Evolutionary conservation across 2,888 invertebrate genomes (phyloP).

Genomic region (Apodemia zela): DNA sequence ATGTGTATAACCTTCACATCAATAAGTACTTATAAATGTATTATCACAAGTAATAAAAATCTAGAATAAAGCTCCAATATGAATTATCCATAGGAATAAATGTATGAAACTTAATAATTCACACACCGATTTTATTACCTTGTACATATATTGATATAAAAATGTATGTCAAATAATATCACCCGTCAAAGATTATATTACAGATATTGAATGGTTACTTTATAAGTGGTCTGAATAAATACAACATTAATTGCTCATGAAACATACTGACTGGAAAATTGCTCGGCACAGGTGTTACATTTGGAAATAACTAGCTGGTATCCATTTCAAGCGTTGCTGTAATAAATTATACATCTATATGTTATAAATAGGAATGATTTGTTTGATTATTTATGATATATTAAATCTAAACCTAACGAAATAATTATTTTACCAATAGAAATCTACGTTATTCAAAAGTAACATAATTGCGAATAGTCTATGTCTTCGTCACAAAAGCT

Average conservation of each 20-base stretch:
- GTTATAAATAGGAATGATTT: too few relatives aligned
- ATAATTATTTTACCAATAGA: too few relatives aligned
- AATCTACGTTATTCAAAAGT: too few relatives aligned
- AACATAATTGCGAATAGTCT: too few relatives aligned
- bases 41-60: not conserved
- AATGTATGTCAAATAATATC: slow-evolving; percentile 27
- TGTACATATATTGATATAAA: slow-evolving; percentile 20
- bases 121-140: slow-evolving; percentile 11
- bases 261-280: slow-evolving; percentile 39
- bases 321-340: not conserved
- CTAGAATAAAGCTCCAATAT: not conserved
- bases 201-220: slow-evolving; percentile 42
- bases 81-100: slow-evolving; percentile 4
- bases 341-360: not conserved
- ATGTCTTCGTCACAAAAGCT: too few relatives aligned
- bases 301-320: slow-evolving; percentile 14
- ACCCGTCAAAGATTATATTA: slow-evolving; percentile 23
- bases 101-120: slow-evolving; percentile 7
- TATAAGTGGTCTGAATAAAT: slow-evolving; percentile 45
- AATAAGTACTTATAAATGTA: not conserved
- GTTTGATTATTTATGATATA: too few relatives aligned
- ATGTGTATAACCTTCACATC: slow-evolving; percentile 4
- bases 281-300: slow-evolving; percentile 29
- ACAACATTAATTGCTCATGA: slow-evolving; percentile 56
- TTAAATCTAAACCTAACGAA: too few relatives aligned